Evolutionary conservation across 2,888 invertebrate genomes (phyloP).

Genomic region (Tridacna gigas): DNA sequence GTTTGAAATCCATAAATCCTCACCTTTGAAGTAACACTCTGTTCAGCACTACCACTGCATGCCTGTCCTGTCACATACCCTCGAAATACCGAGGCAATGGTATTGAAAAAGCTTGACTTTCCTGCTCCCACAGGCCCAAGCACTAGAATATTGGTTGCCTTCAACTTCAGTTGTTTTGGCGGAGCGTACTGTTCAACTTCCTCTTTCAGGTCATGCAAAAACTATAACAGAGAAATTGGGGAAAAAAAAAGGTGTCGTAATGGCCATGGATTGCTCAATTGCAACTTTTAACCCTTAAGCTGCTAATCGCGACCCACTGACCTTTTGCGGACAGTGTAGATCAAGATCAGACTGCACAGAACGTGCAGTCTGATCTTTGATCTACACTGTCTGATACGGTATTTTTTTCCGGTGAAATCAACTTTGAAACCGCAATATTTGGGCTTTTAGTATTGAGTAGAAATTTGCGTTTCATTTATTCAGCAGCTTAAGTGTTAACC

Average conservation of each 20-base stretch:
- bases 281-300: no score
- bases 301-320: no score
- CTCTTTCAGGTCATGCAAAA: slow-evolving; percentile 34
- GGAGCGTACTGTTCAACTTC: slow-evolving; percentile 41
- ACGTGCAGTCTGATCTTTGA: no score
- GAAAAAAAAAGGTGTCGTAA: background rate
- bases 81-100: slow-evolving; percentile 39
- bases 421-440: no score
- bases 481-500: no score
- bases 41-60: slow-evolving; percentile 42
- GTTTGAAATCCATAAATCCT: background rate
- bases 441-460: no score
- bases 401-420: no score
- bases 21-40: slow-evolving; percentile 51
- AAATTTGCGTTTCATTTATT: no score
- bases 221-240: slow-evolving; percentile 24
- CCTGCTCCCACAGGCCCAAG: slow-evolving; percentile 51
- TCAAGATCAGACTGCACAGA: no score
- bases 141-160: slow-evolving; percentile 36
- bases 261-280: no score
- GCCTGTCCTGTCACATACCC: slow-evolving; percentile 41
- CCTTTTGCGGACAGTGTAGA: no score
- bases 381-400: no score
- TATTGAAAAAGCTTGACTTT: slow-evolving; percentile 58
- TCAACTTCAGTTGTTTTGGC: slow-evolving; percentile 22